phyloP scores from a whole-genome alignment of 2,113 vertebrate genomes.

The Tylochromis polylepis region DNA sequence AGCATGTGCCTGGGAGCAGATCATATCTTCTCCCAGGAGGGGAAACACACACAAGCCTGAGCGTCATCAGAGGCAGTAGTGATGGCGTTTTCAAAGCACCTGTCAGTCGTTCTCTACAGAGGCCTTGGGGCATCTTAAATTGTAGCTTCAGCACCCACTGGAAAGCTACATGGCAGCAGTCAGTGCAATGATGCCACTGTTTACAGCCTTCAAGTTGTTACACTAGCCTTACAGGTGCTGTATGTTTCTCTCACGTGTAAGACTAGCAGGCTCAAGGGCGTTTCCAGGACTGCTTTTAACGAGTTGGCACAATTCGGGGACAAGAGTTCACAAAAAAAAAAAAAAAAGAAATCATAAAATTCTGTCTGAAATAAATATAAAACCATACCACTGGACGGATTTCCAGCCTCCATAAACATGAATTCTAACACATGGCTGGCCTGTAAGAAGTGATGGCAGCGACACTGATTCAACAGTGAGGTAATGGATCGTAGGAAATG shows the following conservation, averaged over 20 bases:
- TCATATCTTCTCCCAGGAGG: neutral
- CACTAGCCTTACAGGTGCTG: neutral
- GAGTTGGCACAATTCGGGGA: no score
- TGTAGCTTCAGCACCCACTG: neutral
- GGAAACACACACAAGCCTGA: neutral
- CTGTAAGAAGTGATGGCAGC: neutral
- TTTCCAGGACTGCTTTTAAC: neutral
- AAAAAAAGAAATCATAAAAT: neutral
- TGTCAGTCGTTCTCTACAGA: neutral
- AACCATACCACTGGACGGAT: neutral
- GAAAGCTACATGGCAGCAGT: neutral
- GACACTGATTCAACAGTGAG: neutral
- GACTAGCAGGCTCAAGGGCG: neutral
- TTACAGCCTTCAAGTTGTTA: neutral
- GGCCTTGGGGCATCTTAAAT: neutral
- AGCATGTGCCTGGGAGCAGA: constrained; percentile 1
- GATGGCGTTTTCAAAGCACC: constrained; percentile 1
- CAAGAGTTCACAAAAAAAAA: no score
- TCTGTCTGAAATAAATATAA: neutral
- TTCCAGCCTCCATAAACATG: neutral
- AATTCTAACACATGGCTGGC: neutral
- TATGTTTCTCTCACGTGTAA: neutral
- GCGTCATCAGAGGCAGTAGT: neutral
- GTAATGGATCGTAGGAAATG: neutral
- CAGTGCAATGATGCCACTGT: neutral